phyloP scores from a whole-genome alignment of 1,140 invertebrate genomes.

The Drosophila yakuba region DNA sequence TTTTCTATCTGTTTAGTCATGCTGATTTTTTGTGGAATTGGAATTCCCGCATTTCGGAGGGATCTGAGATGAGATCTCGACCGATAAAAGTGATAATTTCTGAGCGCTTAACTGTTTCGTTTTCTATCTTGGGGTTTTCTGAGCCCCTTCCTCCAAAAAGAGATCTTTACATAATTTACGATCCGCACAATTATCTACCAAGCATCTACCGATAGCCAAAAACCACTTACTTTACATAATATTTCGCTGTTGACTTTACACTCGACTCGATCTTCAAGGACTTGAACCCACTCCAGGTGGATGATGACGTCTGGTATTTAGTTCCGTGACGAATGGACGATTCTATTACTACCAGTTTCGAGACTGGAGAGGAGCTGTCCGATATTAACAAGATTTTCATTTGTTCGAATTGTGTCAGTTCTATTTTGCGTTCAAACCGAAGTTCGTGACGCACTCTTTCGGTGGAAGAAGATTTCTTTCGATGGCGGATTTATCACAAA shows the following conservation, averaged over 20 bases:
- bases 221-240: slow-evolving; percentile 62
- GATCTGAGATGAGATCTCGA: slow-evolving; percentile 37
- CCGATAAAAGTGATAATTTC: slow-evolving; percentile 62
- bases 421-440: slow-evolving; percentile 37
- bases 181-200: slow-evolving; percentile 27
- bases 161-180: slow-evolving; percentile 55
- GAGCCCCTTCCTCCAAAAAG: background rate
- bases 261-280: slow-evolving; percentile 51
- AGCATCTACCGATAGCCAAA: slow-evolving; percentile 16
- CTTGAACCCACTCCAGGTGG: slow-evolving; percentile 55
- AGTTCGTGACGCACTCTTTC: slow-evolving; percentile 44
- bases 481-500: slow-evolving; percentile 28
- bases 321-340: slow-evolving; percentile 70
- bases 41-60: slow-evolving; percentile 63
- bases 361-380: slow-evolving; percentile 17
- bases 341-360: slow-evolving; percentile 63
- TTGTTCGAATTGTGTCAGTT: slow-evolving; percentile 67
- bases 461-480: background rate
- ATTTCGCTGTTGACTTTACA: slow-evolving; percentile 57
- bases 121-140: slow-evolving; percentile 16
- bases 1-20: slow-evolving; percentile 70
- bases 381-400: slow-evolving; percentile 53
- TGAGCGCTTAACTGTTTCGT: slow-evolving; percentile 37
- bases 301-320: slow-evolving; percentile 69
- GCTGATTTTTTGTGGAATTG: slow-evolving; percentile 74